Evolutionary conservation across 2,113 vertebrate genomes (phyloP), one percentile per base, ranked within the genome.

Genomic region (Astur gentilis): DNA sequence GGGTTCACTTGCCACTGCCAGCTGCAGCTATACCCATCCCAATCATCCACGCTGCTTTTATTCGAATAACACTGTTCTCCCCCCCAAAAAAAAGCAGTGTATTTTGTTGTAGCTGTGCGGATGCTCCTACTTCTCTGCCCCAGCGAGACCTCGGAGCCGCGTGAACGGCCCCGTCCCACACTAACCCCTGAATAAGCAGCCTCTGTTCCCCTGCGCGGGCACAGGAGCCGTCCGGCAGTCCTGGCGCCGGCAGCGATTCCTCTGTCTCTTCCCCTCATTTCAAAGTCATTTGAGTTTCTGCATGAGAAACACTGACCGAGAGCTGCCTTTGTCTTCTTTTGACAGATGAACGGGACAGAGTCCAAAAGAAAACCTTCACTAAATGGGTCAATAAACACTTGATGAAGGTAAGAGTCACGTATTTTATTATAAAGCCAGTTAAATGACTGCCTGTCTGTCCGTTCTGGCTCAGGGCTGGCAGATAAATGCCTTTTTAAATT

Each of bases 331-430:
- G 75, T 98, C 76, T 97, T 94, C 97, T 87, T 73, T 90, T 97
- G 96, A 84, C 97, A 99, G 99, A 99, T 98, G 99, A 99, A 97
- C 98, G 99, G 93, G 99, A 99, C 98, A 97, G 99, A 83, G 99
- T 99, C 93, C 99, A 99, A 98, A 99, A 99, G 99, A 99, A 99
- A 98, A 99, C 99, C 13, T 99, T 99, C 98, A 99, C 99, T 44
- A 99, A 99, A 98, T 99, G 50, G 61, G 99, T 99, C 98, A 99
- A 99, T 98, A 99, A 99, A 91, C 99, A 99, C 98, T 98, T 99
- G 97, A 99, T 99, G 98, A 99, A 99, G 99, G 99, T 99, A 97
- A 54, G 97, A 93, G 42, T 49, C 66, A 3, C 0, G 1, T 29
- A 23, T 73, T 86, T 72, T 18, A 4, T 65, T 45, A 1, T 16